A percentile compares a stretch with the other conserved stretches of the same genome.
These are phyloP conservation scores for Drosophila kuntzei DNA, from an alignment of 2,888 invertebrate genomes.

Conservation along the genomic window DNA sequence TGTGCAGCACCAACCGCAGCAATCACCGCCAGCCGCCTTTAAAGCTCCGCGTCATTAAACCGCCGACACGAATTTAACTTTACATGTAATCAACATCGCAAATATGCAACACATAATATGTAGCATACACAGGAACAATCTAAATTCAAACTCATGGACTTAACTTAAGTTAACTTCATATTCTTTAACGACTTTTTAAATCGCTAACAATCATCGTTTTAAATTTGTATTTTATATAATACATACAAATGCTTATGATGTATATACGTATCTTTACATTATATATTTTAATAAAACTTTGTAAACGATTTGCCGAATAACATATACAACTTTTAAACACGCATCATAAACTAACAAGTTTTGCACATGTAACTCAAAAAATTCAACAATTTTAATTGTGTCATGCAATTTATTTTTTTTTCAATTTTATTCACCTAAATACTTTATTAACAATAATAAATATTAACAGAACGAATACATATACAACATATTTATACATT, in stretches of 20 bases:
- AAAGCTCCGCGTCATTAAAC: conserved; percentile 42
- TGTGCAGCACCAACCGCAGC: conserved; percentile 13
- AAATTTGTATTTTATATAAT: conserved; percentile 34
- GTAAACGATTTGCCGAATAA: neutral
- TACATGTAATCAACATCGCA: neutral
- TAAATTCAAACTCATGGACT: conserved; percentile 6
- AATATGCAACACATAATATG: neutral
- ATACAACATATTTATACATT: conserved; percentile 43
- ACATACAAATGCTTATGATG: neutral
- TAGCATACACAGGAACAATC: neutral
- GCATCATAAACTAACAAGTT: conserved; percentile 1
- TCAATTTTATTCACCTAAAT: conserved; percentile 40
- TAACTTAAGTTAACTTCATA: conserved; percentile 5
- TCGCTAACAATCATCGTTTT: conserved; percentile 27
- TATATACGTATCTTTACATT: neutral
- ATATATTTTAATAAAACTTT: conserved; percentile 24
- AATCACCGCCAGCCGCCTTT: conserved; percentile 16
- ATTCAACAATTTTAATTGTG: conserved; percentile 46
- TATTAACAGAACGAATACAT: neutral
- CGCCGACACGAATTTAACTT: neutral
- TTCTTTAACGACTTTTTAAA: conserved; percentile 32
- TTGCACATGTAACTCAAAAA: conserved; percentile 14
- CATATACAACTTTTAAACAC: neutral
- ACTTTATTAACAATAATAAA: conserved; percentile 12
- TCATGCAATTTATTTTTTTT: conserved; percentile 46